Conservation (phyloP, 1,140 invertebrate species). For the Drosophila mayri region DNA sequence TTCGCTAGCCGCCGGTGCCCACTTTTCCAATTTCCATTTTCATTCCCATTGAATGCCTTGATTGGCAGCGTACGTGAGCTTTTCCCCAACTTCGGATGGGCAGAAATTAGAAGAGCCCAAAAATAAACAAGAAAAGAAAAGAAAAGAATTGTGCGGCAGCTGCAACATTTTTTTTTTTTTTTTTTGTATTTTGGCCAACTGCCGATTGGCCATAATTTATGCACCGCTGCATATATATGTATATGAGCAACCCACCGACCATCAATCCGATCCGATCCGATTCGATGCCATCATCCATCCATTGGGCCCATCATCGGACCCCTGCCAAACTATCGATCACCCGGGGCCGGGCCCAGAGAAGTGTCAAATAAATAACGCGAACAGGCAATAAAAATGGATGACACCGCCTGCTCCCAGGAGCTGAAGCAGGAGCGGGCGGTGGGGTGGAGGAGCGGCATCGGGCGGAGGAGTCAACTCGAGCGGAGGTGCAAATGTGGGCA, state of each 20-base stretch:
- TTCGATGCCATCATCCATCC: conserved; percentile 40
- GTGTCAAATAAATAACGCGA: conserved; percentile 78
- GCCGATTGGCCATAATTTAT: conserved; percentile 69
- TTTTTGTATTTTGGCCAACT: conserved; percentile 51
- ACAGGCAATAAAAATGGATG: conserved; percentile 64
- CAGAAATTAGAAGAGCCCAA: conserved; percentile 7
- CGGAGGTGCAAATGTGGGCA: conserved; percentile 76
- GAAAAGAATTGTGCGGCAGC: conserved; percentile 9
- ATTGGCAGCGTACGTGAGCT: conserved; percentile 73
- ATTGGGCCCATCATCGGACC: conserved; percentile 35
- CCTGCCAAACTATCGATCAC: conserved; percentile 67
- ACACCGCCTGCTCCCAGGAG: conserved; percentile 2
- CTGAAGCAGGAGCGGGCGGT: neutral
- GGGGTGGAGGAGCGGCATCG: neutral
- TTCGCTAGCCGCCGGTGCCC: neutral
- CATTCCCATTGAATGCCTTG: conserved; percentile 17
- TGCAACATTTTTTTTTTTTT: conserved; percentile 15
- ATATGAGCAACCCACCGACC: conserved; percentile 47
- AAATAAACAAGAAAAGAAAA: conserved; percentile 2
- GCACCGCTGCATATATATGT: conserved; percentile 53
- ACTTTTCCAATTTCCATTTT: conserved; percentile 9
- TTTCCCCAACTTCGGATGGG: conserved; percentile 25
- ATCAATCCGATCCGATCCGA: conserved; percentile 44
- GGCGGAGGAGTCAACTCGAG: conserved; percentile 37
- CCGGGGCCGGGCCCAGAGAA: conserved; percentile 59